Evolutionary conservation across 2,888 invertebrate species (phyloP), one percentile per base, ranked within the genome.

Genomic region (Callyntrura guangdongensis): DNA sequence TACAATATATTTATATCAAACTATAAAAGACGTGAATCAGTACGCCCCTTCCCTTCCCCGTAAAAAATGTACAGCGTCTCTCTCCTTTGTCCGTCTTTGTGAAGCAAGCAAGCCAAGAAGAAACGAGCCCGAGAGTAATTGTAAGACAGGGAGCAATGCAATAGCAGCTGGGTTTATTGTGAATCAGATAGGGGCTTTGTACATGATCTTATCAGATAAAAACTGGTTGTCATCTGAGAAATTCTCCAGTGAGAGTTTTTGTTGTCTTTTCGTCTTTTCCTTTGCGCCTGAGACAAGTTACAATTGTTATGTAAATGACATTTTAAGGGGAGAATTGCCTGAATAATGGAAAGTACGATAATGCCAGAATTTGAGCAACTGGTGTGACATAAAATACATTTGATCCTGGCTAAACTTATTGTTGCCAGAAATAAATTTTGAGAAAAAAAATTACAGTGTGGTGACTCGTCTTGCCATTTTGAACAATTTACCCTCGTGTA

Each of bases 31-130:
- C 69, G 69, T 84, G 84, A 84, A 53, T 84, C 84, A 84, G 47
- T 67, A 67, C 84, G 84, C 84, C 84, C 84, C 84, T 84, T 69
- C n/a, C 67, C 69, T 84, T 67, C 22, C 25, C 45, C 22, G 25
- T 17, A 53, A 64, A 27, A 69, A 25, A 53, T 27, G 25, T 27
- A 84, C 69, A 36, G 82, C 25, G 25, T 49, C 25, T 84, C n/a
- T 69, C 25, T 49, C 74, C 49, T 53, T 64, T 64, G 83, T 47
- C 36, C 17, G 64, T n/a, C n/a, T 45, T 12, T 27, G 61, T 81
- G 47, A 27, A 27, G 12, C 4, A 8, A 82, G 20, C 25, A 56
- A 59, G 17, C 12, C 5, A 5, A 74, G 17, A 45, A 36, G 45
- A 53, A 81, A 36, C 0, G 25, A 36, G 6, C 9, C 69, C 20